Conservation (phyloP, 2,888 invertebrate species). For the Cheilosia soror region DNA sequence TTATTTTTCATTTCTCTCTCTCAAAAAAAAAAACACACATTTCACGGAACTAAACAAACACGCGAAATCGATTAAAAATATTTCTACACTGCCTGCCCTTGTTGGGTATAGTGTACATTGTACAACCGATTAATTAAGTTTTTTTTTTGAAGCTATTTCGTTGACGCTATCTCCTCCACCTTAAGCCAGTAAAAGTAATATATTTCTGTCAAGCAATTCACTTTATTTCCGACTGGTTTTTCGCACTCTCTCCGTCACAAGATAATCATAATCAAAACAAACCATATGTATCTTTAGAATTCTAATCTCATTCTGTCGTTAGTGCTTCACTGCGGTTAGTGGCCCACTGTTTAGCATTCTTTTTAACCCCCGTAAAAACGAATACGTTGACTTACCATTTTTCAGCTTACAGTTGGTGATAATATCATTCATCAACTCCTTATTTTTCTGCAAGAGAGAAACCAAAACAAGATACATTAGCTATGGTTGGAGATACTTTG, state of each 20-base stretch:
- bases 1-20: too few species aligned
- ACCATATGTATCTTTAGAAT: background rate
- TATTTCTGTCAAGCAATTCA: conserved; percentile 27
- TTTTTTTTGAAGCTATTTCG: background rate
- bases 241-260: background rate
- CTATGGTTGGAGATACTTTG: too few species aligned
- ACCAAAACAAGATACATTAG: conserved; percentile 30
- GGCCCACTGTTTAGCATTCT: conserved; percentile 78
- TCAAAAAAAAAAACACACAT: too few species aligned
- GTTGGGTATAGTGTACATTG: too few species aligned
- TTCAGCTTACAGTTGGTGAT: conserved; percentile 87
- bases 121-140: conserved; percentile 11
- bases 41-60: too few species aligned
- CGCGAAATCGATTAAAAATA: too few species aligned
- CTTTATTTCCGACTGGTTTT: background rate
- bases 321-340: background rate
- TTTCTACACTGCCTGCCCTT: too few species aligned
- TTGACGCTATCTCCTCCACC: conserved; percentile 21
- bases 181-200: conserved; percentile 30
- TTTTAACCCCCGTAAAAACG: conserved; percentile 85
- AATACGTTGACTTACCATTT: conserved; percentile 85
- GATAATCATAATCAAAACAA: conserved; percentile 1
- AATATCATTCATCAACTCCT: conserved; percentile 90
- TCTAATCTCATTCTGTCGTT: background rate
- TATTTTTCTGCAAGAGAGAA: conserved; percentile 88